phyloP scores from a whole-genome alignment of 1,140 invertebrate genomes.

The Leptinotarsa undecemlineata region DNA sequence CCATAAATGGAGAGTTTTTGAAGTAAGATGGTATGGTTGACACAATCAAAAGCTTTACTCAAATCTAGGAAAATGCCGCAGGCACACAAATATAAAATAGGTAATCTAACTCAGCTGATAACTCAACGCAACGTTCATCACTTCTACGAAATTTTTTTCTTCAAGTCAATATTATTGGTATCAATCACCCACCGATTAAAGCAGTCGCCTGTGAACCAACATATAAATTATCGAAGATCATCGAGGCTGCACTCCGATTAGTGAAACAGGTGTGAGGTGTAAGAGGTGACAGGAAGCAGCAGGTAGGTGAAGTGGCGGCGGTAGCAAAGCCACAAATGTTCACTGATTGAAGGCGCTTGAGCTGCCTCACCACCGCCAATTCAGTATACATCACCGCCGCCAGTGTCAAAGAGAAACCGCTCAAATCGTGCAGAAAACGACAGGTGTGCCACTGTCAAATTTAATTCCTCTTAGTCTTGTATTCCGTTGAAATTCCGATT shows the following conservation, averaged over 20 bases:
- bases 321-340: neutral
- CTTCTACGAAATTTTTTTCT: too few species aligned
- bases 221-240: too few species aligned
- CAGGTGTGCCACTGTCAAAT: constrained; percentile 4
- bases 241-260: neutral
- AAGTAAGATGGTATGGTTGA: too few species aligned
- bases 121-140: too few species aligned
- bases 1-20: too few species aligned
- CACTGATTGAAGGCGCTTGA: neutral
- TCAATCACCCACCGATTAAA: too few species aligned
- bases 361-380: neutral
- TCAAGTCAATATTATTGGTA: too few species aligned
- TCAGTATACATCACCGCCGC: constrained; percentile 1
- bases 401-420: neutral
- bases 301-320: neutral
- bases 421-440: constrained; percentile 5
- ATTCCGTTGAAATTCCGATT: neutral
- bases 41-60: too few species aligned
- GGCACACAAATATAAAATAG: too few species aligned
- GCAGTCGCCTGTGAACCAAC: too few species aligned
- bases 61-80: too few species aligned
- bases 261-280: neutral
- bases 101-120: too few species aligned
- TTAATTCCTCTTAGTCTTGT: neutral
- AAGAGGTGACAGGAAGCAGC: neutral